A percentile compares a stretch with the other conserved stretches of the same genome.
phyloP scores from a whole-genome alignment of 2,888 invertebrate genomes.

The Loripinus fragilis region DNA sequence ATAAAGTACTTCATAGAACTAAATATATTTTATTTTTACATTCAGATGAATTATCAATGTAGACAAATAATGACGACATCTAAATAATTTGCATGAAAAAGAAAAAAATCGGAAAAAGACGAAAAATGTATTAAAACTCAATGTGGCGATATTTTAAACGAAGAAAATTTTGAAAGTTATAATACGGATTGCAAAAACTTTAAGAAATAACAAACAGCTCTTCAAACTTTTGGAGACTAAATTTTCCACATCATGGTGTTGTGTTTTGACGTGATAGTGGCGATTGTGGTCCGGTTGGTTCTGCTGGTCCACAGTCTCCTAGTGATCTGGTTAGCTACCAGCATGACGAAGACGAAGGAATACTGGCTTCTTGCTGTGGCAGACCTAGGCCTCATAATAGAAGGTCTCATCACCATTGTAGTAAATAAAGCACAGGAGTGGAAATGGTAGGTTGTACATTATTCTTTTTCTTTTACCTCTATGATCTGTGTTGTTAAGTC shows the following conservation, averaged over 20 bases:
- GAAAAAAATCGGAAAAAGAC: no score
- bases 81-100: no score
- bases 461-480: no score
- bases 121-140: no score
- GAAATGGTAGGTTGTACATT: constrained; percentile 74
- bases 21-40: no score
- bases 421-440: constrained; percentile 69
- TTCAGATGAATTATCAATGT: no score
- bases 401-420: constrained; percentile 63
- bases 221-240: no score
- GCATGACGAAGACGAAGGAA: constrained; percentile 43
- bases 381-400: constrained; percentile 62
- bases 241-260: no score
- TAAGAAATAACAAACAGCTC: not conserved
- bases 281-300: constrained; percentile 61
- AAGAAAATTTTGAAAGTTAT: not conserved
- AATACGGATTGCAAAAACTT: not conserved
- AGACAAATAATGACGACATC: no score
- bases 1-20: no score
- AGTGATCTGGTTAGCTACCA: constrained; percentile 68
- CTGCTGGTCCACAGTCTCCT: constrained; percentile 66
- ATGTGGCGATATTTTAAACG: no score
- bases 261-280: constrained; percentile 59
- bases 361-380: constrained; percentile 65
- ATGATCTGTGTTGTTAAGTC: no score